A percentile compares a stretch with the other conserved stretches of the same genome.
phyloP scores from a whole-genome alignment of 2,113 vertebrate genomes.

The Lepus europaeus region DNA sequence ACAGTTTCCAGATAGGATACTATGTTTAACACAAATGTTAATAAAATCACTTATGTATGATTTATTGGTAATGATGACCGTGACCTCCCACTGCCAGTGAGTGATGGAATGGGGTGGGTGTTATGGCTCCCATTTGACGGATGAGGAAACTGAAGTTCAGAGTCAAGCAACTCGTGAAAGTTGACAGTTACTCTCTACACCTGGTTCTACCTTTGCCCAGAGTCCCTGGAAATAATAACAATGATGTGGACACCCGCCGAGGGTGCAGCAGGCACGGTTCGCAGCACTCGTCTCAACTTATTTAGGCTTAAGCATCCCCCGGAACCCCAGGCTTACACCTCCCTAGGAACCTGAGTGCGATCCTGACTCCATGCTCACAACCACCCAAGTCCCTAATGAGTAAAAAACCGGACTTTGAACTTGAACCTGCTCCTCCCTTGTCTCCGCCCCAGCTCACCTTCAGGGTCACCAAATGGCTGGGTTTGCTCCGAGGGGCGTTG shows the following conservation, averaged over 20 bases:
- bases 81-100: neutral
- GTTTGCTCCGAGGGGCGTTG: neutral
- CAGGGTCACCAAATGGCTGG: neutral
- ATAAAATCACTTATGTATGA: neutral
- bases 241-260: neutral
- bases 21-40: conserved; percentile 14
- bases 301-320: neutral
- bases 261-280: neutral
- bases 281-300: neutral
- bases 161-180: neutral
- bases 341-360: no score
- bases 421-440: neutral
- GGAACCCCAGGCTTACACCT: no score
- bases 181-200: neutral
- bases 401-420: neutral
- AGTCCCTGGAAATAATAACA: neutral
- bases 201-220: neutral
- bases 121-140: neutral
- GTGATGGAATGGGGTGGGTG: neutral
- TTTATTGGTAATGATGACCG: neutral
- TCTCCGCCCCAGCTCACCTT: conserved; percentile 69
- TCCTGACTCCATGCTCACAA: no score
- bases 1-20: neutral
- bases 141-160: neutral
- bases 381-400: neutral